These are phyloP conservation scores for Heliconius congener DNA, from an alignment of 1,140 invertebrate genomes.

Conservation along the genomic window DNA sequence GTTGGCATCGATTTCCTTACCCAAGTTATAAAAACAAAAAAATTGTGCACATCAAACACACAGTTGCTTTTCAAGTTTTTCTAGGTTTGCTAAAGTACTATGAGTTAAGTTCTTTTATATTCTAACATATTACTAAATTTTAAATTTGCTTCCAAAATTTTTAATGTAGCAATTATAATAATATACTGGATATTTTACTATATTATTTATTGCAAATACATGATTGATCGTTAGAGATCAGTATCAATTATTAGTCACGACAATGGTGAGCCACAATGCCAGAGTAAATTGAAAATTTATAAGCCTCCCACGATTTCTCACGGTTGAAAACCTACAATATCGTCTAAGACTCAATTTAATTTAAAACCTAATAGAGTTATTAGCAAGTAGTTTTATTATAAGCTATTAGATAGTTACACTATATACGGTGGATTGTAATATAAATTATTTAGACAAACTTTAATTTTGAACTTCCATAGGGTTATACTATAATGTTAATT, in stretches of 20 bases:
- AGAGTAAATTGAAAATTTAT: slow-evolving; percentile 7
- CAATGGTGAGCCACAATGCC: slow-evolving; percentile 6
- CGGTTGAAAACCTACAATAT: background rate
- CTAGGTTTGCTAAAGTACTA: background rate
- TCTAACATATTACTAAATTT: too few relatives aligned
- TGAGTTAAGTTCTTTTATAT: background rate
- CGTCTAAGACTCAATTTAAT: background rate
- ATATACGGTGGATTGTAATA: too few relatives aligned
- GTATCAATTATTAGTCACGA: slow-evolving; percentile 22
- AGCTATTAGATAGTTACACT: too few relatives aligned
- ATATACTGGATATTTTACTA: background rate
- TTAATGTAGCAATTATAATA: background rate
- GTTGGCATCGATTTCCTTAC: slow-evolving; percentile 19
- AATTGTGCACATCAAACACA: background rate
- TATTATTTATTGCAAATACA: background rate
- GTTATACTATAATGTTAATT: too few relatives aligned
- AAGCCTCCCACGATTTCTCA: slow-evolving; percentile 15
- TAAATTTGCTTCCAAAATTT: background rate
- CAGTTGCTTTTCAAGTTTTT: background rate
- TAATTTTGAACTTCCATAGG: too few relatives aligned
- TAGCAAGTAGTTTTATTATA: too few relatives aligned
- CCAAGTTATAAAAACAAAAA: background rate
- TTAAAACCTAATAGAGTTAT: background rate
- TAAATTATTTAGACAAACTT: too few relatives aligned
- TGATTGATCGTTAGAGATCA: slow-evolving; percentile 10